A percentile compares a stretch with the other conserved stretches of the same genome.
These are phyloP conservation scores for Parnassius apollo DNA, from an alignment of 2,888 invertebrate species.

Conservation along the genomic window DNA sequence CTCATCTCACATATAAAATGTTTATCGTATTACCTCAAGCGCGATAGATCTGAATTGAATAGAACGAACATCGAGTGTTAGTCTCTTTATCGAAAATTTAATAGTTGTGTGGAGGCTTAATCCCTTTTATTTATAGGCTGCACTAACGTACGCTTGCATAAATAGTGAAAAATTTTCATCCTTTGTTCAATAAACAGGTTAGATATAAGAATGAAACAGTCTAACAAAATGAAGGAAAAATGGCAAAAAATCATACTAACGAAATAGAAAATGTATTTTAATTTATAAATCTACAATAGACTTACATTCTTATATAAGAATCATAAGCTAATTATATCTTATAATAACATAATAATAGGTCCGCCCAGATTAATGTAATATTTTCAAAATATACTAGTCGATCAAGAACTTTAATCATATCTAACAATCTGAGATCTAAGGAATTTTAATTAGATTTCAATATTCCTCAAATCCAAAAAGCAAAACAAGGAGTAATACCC, in stretches of 20 bases:
- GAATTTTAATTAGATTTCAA: slow-evolving; percentile 66
- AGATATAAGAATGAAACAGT: too few relatives aligned
- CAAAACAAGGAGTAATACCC: slow-evolving; percentile 47
- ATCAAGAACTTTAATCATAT: slow-evolving; percentile 25
- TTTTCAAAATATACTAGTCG: slow-evolving; percentile 32
- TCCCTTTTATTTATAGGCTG: slow-evolving; percentile 30
- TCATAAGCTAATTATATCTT: neutral
- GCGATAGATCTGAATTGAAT: slow-evolving; percentile 25
- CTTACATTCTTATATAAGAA: too few relatives aligned
- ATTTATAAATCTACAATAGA: too few relatives aligned
- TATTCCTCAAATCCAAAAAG: slow-evolving; percentile 54
- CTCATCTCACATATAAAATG: slow-evolving; percentile 4
- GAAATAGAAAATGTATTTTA: too few relatives aligned
- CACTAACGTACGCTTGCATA: neutral
- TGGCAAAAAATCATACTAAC: too few relatives aligned
- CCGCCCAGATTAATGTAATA: slow-evolving; percentile 4
- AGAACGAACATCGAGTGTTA: slow-evolving; percentile 15
- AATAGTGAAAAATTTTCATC: neutral
- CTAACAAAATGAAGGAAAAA: too few relatives aligned
- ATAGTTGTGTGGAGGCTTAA: slow-evolving; percentile 31
- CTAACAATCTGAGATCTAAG: slow-evolving; percentile 40
- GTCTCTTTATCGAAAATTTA: slow-evolving; percentile 30
- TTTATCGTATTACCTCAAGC: slow-evolving; percentile 12
- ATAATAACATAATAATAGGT: neutral
- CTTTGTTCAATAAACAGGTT: neutral